These are phyloP conservation scores for Cordilura impudica DNA, from an alignment of 2,888 invertebrate species.

Conservation along the genomic window DNA sequence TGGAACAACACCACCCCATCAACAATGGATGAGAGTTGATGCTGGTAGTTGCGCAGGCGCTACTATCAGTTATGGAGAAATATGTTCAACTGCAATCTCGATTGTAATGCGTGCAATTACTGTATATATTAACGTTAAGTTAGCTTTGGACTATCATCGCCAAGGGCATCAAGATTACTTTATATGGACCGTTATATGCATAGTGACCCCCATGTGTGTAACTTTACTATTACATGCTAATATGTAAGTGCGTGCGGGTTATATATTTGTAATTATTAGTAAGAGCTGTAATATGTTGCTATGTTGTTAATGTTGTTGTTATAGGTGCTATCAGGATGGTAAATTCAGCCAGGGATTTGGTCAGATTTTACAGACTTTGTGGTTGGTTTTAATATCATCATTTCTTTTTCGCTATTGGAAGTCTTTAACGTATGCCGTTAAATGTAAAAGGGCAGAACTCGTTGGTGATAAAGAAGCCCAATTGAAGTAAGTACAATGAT, in stretches of 20 bases:
- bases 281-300: not conserved
- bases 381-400: slow-evolving; percentile 68
- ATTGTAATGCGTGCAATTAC: slow-evolving; percentile 68
- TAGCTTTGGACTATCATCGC: slow-evolving; percentile 69
- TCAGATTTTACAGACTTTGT: slow-evolving; percentile 63
- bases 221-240: slow-evolving; percentile 70
- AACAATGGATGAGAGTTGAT: slow-evolving; percentile 57
- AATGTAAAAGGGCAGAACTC: slow-evolving; percentile 68
- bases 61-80: slow-evolving; percentile 64
- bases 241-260: slow-evolving; percentile 67
- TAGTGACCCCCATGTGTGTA: slow-evolving; percentile 69
- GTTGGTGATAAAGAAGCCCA: slow-evolving; percentile 66
- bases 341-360: slow-evolving; percentile 63
- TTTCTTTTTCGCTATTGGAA: slow-evolving; percentile 71
- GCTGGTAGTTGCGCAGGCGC: slow-evolving; percentile 40
- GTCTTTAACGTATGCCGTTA: slow-evolving; percentile 67
- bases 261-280: not conserved
- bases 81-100: slow-evolving; percentile 67
- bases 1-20: slow-evolving; percentile 4
- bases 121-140: slow-evolving; percentile 68
- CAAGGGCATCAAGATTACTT: slow-evolving; percentile 68
- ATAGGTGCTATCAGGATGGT: slow-evolving; percentile 70
- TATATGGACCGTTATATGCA: slow-evolving; percentile 70
- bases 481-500: slow-evolving; percentile 63
- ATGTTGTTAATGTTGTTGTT: slow-evolving; percentile 8